phyloP scores from a whole-genome alignment of 2,888 invertebrate species.

The Patella ulyssiponensis region DNA sequence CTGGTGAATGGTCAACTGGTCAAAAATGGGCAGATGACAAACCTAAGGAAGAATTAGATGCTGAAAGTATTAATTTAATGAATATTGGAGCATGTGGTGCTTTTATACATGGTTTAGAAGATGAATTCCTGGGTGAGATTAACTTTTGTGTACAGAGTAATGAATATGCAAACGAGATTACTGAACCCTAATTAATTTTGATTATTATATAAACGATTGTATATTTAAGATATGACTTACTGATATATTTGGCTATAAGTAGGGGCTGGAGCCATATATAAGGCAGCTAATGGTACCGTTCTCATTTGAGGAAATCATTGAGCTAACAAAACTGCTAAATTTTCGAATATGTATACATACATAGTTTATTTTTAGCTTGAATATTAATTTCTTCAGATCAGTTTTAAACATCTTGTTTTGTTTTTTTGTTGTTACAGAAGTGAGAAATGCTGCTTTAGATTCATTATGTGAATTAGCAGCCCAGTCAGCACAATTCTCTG shows the following conservation, averaged over 20 bases:
- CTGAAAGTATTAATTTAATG: constrained; percentile 84
- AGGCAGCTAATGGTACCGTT: too few species aligned
- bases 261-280: too few species aligned
- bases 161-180: too few species aligned
- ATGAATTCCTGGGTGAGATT: constrained; percentile 87
- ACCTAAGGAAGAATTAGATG: constrained; percentile 82
- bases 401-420: too few species aligned
- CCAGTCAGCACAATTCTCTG: constrained; percentile 86
- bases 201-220: too few species aligned
- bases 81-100: constrained; percentile 97
- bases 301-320: too few species aligned
- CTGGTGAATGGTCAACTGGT: constrained; percentile 93
- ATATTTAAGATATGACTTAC: neutral
- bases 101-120: constrained; percentile 97
- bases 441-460: constrained; percentile 93
- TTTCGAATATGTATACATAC: too few species aligned
- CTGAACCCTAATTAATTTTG: too few species aligned
- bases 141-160: neutral
- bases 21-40: constrained; percentile 90
- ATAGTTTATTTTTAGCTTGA: too few species aligned
- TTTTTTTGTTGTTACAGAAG: constrained; percentile 77
- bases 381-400: too few species aligned
- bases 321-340: too few species aligned
- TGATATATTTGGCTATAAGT: too few species aligned
- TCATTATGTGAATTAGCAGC: constrained; percentile 91